These are phyloP conservation scores for Callithrix jacchus DNA, from an alignment of 2,113 vertebrate species.

Conservation along the genomic window DNA sequence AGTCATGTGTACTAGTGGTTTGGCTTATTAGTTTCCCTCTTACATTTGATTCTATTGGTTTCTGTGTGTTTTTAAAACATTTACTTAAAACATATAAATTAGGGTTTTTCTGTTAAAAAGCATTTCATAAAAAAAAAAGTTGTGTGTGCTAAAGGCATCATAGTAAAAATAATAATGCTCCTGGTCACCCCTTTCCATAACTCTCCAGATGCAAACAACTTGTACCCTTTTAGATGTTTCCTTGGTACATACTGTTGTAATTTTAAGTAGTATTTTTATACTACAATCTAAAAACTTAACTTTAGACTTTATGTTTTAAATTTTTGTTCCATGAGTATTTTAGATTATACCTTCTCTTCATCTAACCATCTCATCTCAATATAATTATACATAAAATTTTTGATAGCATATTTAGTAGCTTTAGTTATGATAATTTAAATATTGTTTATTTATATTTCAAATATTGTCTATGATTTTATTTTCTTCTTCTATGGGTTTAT, in stretches of 20 bases:
- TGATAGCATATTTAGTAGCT: background rate
- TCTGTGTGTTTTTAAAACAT: background rate
- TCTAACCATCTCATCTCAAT: background rate
- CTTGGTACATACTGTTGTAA: background rate
- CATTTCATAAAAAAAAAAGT: background rate
- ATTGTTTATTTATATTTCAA: background rate
- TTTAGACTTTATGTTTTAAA: background rate
- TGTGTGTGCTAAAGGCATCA: background rate
- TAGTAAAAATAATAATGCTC: background rate
- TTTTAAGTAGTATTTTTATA: background rate
- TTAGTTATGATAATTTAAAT: background rate
- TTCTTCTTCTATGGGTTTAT: slow-evolving; percentile 5
- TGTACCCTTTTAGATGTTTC: background rate
- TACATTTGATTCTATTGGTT: background rate
- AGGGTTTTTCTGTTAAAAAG: background rate
- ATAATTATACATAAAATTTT: background rate
- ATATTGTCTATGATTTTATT: background rate
- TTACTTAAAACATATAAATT: background rate
- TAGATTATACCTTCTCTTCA: background rate
- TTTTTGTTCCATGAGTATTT: background rate
- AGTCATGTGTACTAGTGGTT: background rate
- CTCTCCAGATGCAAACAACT: background rate
- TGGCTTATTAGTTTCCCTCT: background rate
- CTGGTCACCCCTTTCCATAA: background rate
- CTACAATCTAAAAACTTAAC: background rate